Evolutionary conservation across 2,113 vertebrate species (phyloP).

Genomic region (Tursiops truncatus): DNA sequence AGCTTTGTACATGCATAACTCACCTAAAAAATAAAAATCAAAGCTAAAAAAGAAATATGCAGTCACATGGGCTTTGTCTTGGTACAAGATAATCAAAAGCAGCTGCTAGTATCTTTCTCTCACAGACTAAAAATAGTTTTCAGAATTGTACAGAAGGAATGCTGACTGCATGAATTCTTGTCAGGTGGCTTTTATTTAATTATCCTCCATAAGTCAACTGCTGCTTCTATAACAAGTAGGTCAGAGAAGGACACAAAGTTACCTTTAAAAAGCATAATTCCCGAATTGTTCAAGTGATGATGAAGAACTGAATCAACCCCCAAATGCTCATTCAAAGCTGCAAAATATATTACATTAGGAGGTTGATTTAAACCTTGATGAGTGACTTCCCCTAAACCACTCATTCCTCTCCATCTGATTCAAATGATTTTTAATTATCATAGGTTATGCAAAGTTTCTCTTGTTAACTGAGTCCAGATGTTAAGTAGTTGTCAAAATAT

Average conservation of each 20-base stretch:
- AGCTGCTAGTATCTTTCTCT: neutral
- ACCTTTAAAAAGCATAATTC: neutral
- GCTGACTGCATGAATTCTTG: conserved; percentile 6
- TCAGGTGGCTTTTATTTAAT: conserved; percentile 24
- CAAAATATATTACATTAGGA: neutral
- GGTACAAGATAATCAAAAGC: neutral
- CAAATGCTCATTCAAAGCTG: neutral
- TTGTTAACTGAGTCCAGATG: neutral
- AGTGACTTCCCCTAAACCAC: neutral
- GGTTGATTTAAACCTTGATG: neutral
- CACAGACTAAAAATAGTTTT: neutral
- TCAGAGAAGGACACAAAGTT: conserved; percentile 6
- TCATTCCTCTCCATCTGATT: neutral
- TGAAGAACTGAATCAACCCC: neutral
- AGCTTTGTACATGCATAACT: neutral
- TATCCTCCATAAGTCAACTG: conserved; percentile 12
- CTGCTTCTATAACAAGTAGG: conserved; percentile 23
- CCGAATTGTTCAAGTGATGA: neutral
- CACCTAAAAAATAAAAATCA: neutral
- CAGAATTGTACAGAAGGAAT: conserved; percentile 26
- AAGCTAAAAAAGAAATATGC: neutral
- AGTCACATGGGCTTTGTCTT: neutral
- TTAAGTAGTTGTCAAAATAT: neutral
- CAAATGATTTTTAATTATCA: neutral
- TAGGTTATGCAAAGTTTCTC: neutral